phyloP scores from a whole-genome alignment of 53 echinoderm and acorn worm species.

The Hippasteria phrygiana region DNA sequence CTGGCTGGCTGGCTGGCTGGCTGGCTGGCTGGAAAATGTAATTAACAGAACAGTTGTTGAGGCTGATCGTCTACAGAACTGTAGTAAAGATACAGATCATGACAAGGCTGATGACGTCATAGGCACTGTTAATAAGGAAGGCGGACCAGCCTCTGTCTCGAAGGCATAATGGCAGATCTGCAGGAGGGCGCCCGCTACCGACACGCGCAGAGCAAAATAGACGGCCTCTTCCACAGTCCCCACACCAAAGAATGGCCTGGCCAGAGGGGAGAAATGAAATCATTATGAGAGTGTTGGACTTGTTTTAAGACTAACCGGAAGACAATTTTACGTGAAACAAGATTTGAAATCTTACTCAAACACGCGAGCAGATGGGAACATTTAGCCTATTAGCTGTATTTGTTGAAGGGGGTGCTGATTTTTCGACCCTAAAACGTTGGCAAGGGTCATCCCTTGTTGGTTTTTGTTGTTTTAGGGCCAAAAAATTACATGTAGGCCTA shows the following conservation, averaged over 20 bases:
- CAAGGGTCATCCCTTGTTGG: too few species aligned
- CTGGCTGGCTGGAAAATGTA: too few species aligned
- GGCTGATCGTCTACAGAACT: conserved; percentile 9
- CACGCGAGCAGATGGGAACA: too few species aligned
- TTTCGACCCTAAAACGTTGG: too few species aligned
- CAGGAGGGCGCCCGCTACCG: conserved; percentile 66
- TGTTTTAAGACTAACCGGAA: too few species aligned
- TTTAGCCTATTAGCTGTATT: too few species aligned
- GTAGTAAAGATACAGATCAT: conserved; percentile 66
- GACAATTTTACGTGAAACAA: too few species aligned
- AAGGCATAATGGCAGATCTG: conserved; percentile 70
- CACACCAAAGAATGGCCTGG: conserved; percentile 74
- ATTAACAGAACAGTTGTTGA: background rate
- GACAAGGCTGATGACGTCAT: conserved; percentile 67
- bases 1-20: too few species aligned
- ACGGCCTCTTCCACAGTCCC: conserved; percentile 57
- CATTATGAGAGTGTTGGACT: background rate
- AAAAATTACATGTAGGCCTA: too few species aligned
- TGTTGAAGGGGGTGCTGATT: too few species aligned
- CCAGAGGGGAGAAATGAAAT: background rate
- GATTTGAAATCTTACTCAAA: too few species aligned
- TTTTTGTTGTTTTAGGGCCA: too few species aligned
- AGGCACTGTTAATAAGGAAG: conserved; percentile 70
- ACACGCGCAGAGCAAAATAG: conserved; percentile 67
- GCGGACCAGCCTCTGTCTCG: conserved; percentile 64